Evolutionary conservation across 2,113 vertebrate species (phyloP), one percentile per base, ranked within the genome.

Genomic region (Percopsis transmontana): DNA sequence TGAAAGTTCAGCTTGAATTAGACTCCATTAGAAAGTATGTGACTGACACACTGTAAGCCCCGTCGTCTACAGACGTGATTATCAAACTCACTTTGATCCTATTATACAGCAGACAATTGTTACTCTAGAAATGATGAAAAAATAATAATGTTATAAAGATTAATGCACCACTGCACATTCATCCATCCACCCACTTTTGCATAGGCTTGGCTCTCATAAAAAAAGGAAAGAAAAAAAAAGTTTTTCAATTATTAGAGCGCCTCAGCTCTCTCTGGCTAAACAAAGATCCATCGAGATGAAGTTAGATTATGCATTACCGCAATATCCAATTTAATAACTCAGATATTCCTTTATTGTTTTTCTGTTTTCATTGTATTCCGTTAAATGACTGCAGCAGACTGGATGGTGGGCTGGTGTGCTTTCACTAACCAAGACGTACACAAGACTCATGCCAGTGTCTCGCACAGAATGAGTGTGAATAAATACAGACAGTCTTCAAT

Each of bases 321-420:
- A 91, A 90, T 88, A 91, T 92, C 86, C 87, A 91, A 89, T 92
- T 91, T 91, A 92, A 91, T 91, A 91, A 92, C 81, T 88, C 80
- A n/a, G 80, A 90, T 90, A 89, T 90, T 71, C 74, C 79, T 88
- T 89, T 87, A 91, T 92, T 91, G 84, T 92, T 91, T 87, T 86
- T 82, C 85, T 83, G 84, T 88, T 88, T 88, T 88, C 84, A 85
- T 91, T 90, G 86, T 91, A 84, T 88, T 87, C 72, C 72, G 83
- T 87, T 86, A 88, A 90, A 82, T 61, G 85, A 85, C 81, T 85
- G 65, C 85, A 84, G 65, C 80, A 62, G 75, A 72, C 75, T 56
- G 66, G 80, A 75, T 76, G 74, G 69, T 60, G 47, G 78, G 65
- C 75, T 79, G 70, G 63, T 74, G 55, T 65, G 80, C 72, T 62